Evolutionary conservation across 1,140 invertebrate genomes (phyloP), one percentile per base, ranked within the genome.

Genomic region (Rhynchophorus ferrugineus): DNA sequence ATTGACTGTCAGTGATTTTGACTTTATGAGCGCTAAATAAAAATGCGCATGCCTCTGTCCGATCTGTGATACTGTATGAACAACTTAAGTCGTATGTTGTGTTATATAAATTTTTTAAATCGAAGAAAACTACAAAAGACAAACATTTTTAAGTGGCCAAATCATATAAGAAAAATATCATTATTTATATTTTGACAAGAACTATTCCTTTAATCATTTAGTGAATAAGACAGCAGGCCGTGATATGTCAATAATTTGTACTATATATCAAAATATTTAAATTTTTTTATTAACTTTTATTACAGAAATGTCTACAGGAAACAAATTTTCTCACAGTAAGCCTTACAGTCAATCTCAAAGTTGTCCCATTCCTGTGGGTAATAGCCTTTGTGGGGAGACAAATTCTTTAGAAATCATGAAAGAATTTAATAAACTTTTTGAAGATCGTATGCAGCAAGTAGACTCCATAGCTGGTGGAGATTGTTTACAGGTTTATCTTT

Each of bases 401-500:
- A 52, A 53, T 19, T 61, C 60, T 6, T 44, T 67, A 14, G 58
- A 58, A 14, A 67, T 67, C 29, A 61, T 63, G 34, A 58, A 64
- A 22, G 60, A 67, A 47, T 66, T 67, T 49, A 58, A 61, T 19
- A 35, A 50, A 49, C 49, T 64, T 7, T 67, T 65, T 51, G 60
- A 67, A 39, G 56, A 65, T 19, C 63, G 64, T 35, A 59, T 67
- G 58, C 42, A 52, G 9, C 42, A 60, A 42, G 57, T 67, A 13
- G 63, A 66, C 34, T 54, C 44, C 5, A 45, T 49, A 33, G 62
- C 60, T 38, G 52, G 51, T 19, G 61, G 61, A 24, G 59, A 62
- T 45, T 65, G 58, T 20, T 33, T 60, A 33, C 56, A 64, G 61
- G 62, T 65, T 51, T 9, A 24, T 44, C 3, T 19, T 13, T 35